phyloP scores from a whole-genome alignment of 2,113 vertebrate species.

The Entomyzon cyanotis region DNA sequence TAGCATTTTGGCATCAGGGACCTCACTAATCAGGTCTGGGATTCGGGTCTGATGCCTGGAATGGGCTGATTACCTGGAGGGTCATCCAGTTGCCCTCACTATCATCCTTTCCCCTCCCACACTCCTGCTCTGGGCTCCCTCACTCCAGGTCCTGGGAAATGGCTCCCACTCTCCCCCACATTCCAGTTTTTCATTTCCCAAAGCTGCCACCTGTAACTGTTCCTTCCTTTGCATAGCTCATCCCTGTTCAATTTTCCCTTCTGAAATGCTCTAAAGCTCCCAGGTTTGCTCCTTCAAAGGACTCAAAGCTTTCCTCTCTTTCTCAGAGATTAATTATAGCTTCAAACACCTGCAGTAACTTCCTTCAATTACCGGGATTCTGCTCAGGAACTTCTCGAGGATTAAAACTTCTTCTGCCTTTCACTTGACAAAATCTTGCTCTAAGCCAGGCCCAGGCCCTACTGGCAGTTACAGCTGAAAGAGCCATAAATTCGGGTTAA shows the following conservation, averaged over 20 bases:
- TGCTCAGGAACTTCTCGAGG: not conserved
- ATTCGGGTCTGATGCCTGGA: not conserved
- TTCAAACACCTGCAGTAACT: constrained; percentile 1
- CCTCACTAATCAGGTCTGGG: not conserved
- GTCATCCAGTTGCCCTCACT: too few relatives aligned
- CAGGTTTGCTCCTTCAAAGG: constrained; percentile 11
- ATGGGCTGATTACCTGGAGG: not conserved
- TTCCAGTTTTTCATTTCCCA: not conserved
- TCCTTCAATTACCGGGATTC: not conserved
- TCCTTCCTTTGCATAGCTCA: not conserved
- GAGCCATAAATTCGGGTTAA: not conserved
- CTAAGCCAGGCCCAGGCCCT: not conserved
- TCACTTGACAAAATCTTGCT: not conserved
- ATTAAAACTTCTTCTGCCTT: not conserved
- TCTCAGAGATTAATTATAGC: constrained; percentile 19
- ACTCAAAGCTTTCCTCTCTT: not conserved
- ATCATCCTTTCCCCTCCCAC: fast-evolving
- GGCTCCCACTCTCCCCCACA: not conserved
- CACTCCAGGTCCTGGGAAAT: not conserved
- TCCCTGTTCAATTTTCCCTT: not conserved
- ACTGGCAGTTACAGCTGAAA: not conserved
- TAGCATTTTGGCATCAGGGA: not conserved
- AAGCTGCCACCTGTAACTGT: fast-evolving
- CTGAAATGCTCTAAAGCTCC: not conserved
- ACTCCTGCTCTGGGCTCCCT: not conserved